Evolutionary conservation across 2,888 invertebrate species (phyloP).

Genomic region (Lymantria monacha): DNA sequence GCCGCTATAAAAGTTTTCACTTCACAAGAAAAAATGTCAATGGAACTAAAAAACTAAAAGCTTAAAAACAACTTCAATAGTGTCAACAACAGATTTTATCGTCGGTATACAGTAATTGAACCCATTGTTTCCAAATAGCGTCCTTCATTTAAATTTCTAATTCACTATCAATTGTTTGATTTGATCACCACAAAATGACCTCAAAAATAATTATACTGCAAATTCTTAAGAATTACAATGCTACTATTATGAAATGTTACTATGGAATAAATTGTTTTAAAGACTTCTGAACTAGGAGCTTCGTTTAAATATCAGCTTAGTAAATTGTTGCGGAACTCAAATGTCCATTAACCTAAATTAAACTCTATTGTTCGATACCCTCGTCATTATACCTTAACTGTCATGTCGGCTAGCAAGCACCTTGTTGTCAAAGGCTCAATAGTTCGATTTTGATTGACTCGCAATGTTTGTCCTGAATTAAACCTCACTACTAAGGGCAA

Average conservation of each 20-base stretch:
- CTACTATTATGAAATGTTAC: too few species aligned
- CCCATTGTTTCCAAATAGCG: slow-evolving; percentile 35
- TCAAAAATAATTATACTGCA: slow-evolving; percentile 6
- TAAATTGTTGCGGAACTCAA: slow-evolving; percentile 46
- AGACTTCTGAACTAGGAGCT: not conserved
- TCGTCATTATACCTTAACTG: slow-evolving; percentile 53
- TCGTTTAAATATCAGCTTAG: slow-evolving; percentile 10
- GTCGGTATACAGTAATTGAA: slow-evolving; percentile 1
- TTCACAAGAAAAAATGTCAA: too few species aligned
- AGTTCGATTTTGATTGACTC: slow-evolving; percentile 37
- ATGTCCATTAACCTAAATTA: slow-evolving; percentile 66
- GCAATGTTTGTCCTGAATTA: slow-evolving; percentile 40
- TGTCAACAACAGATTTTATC: too few species aligned
- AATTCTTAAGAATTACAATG: not conserved
- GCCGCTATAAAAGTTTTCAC: too few species aligned
- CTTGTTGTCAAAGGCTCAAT: slow-evolving; percentile 44
- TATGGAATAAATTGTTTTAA: too few species aligned
- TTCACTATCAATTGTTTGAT: slow-evolving; percentile 16
- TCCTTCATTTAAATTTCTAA: slow-evolving; percentile 36
- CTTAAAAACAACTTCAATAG: too few species aligned
- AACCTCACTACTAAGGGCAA: slow-evolving; percentile 41
- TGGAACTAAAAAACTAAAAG: too few species aligned
- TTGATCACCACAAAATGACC: slow-evolving; percentile 14
- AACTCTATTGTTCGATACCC: slow-evolving; percentile 52
- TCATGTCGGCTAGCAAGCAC: slow-evolving; percentile 47